These are phyloP conservation scores for Emmelina monodactyla DNA, from an alignment of 2,888 invertebrate species.

Conservation along the genomic window DNA sequence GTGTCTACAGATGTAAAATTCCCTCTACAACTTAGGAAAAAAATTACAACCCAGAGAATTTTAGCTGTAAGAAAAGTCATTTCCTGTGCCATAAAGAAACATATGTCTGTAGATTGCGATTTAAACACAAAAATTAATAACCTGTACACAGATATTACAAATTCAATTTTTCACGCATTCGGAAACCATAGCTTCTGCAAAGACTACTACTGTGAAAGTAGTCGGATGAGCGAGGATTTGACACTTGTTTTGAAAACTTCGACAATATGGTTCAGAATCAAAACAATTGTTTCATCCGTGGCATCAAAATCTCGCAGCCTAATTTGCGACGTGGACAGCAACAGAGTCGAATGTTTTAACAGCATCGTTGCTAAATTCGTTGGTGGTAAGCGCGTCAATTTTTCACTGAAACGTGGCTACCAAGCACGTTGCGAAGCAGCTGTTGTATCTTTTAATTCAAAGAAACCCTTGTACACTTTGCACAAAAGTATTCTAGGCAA, in stretches of 20 bases:
- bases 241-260: slow-evolving; percentile 1
- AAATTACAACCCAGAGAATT: slow-evolving; percentile 5
- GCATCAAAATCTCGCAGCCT: slow-evolving; percentile 10
- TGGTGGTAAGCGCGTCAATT: slow-evolving; percentile 25
- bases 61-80: slow-evolving; percentile 7
- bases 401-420: slow-evolving; percentile 16
- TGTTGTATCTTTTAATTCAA: slow-evolving; percentile 21
- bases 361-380: slow-evolving; percentile 21
- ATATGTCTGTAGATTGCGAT: slow-evolving; percentile 1
- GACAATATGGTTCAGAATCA: slow-evolving; percentile 3
- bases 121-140: slow-evolving; percentile 1
- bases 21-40: slow-evolving; percentile 7
- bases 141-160: slow-evolving; percentile 4
- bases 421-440: slow-evolving; percentile 22
- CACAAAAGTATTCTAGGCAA: slow-evolving; percentile 6
- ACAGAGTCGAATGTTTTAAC: slow-evolving; percentile 22
- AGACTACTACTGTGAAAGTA: slow-evolving; percentile 4
- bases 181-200: slow-evolving; percentile 7
- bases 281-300: slow-evolving; percentile 7
- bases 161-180: slow-evolving; percentile 5
- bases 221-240: slow-evolving; percentile 4
- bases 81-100: slow-evolving; percentile 3
- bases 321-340: slow-evolving; percentile 18
- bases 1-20: slow-evolving; percentile 11
- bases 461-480: too few relatives aligned